These are phyloP conservation scores for Hemibagrus guttatus DNA, from an alignment of 2,797 vertebrate species.

Conservation along the genomic window DNA sequence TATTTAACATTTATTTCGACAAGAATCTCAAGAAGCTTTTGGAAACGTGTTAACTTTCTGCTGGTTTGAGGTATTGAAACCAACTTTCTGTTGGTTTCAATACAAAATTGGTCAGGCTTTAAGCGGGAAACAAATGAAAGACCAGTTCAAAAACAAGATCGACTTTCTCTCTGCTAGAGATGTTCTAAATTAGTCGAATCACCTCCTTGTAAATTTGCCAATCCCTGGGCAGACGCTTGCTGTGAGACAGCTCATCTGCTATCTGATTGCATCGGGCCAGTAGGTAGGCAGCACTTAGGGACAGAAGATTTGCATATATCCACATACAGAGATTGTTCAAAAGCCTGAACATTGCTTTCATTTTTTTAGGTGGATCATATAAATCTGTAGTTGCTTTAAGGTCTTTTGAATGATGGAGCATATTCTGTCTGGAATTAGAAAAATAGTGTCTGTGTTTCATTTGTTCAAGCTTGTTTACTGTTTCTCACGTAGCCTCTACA, in stretches of 20 bases:
- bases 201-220: constrained; percentile 7
- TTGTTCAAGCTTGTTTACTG: neutral
- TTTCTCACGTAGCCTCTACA: neutral
- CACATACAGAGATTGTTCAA: neutral
- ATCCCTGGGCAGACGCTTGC: neutral
- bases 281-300: constrained; percentile 2
- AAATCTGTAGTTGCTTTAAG: neutral
- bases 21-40: neutral
- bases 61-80: constrained; percentile 3
- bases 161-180: neutral
- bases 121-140: constrained; percentile 16
- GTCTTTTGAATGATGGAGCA: neutral
- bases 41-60: neutral
- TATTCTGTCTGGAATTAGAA: neutral
- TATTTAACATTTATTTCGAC: constrained; percentile 13
- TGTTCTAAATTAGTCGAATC: neutral
- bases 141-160: neutral
- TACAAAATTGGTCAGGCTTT: neutral
- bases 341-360: neutral
- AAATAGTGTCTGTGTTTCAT: neutral
- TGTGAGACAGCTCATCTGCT: neutral
- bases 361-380: neutral
- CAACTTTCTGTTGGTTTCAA: too few relatives aligned
- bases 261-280: constrained; percentile 1
- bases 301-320: neutral